phyloP scores from a whole-genome alignment of 2,113 vertebrate genomes.

The Chaenocephalus aceratus region DNA sequence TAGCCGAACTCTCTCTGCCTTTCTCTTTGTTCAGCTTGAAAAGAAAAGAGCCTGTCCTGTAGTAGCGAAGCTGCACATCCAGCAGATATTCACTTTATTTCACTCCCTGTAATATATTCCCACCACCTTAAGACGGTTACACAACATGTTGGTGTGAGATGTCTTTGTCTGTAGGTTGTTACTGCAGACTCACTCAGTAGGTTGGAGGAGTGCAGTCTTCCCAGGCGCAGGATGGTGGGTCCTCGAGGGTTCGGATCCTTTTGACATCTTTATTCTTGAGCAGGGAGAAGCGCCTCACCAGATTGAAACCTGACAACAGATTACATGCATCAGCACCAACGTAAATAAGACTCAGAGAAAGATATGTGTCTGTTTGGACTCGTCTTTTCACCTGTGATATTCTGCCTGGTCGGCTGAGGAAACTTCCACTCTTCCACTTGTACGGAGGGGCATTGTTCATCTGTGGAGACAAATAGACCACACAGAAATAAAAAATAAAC shows the following conservation, averaged over 20 bases:
- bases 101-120: neutral
- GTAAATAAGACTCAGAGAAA: neutral
- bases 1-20: neutral
- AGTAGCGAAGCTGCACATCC: conserved; percentile 23
- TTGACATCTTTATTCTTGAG: conserved; percentile 90
- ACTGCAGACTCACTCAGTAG: conserved; percentile 85
- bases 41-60: conserved; percentile 9
- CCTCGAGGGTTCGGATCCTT: conserved; percentile 91
- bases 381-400: conserved; percentile 80
- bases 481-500: neutral
- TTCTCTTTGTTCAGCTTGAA: conserved; percentile 34
- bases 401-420: conserved; percentile 74
- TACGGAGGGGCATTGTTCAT: conserved; percentile 74
- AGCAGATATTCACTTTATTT: conserved; percentile 15
- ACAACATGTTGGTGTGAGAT: neutral
- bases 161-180: neutral
- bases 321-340: conserved; percentile 44
- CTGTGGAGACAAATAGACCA: conserved; percentile 51
- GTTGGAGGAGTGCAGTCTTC: conserved; percentile 86
- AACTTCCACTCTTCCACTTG: conserved; percentile 86
- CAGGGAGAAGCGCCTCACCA: conserved; percentile 90
- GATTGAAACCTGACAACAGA: conserved; percentile 90
- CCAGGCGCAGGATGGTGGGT: conserved; percentile 88
- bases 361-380: neutral
- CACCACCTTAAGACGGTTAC: neutral